A percentile compares a stretch with the other conserved stretches of the same genome.
Evolutionary conservation across 1,140 invertebrate species (phyloP).

Genomic region (Bacillus rossius): DNA sequence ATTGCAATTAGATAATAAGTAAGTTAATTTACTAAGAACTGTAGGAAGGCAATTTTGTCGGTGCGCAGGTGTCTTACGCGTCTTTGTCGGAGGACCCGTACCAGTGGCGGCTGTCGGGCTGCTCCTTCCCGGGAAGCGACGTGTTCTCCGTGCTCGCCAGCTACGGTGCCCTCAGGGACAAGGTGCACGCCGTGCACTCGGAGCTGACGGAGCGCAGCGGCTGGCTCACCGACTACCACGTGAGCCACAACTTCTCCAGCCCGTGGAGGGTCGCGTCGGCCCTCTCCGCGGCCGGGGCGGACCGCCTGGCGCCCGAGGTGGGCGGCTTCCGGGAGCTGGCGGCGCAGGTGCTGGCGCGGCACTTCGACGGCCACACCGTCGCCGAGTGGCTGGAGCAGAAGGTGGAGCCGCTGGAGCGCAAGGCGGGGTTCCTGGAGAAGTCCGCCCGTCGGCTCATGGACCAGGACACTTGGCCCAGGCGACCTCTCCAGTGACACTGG

Average conservation of each 20-base stretch:
- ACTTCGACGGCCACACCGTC: slow-evolving; percentile 13
- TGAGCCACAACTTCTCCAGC: slow-evolving; percentile 41
- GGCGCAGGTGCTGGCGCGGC: slow-evolving; percentile 2
- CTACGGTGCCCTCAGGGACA: slow-evolving; percentile 15
- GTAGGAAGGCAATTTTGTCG: too few species aligned
- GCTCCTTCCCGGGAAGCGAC: slow-evolving; percentile 26
- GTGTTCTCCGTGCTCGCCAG: slow-evolving; percentile 24
- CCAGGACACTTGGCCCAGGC: slow-evolving; percentile 7
- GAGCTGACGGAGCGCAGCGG: slow-evolving; percentile 26
- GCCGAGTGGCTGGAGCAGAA: slow-evolving; percentile 18
- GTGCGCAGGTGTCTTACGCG: too few species aligned
- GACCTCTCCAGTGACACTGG: slow-evolving; percentile 9
- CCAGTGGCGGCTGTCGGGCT: slow-evolving; percentile 18
- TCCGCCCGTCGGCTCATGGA: background rate
- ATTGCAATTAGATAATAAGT: too few species aligned
- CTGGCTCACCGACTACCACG: slow-evolving; percentile 46
- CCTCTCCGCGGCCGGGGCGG: slow-evolving; percentile 20
- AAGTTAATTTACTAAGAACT: too few species aligned
- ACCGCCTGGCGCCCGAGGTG: background rate
- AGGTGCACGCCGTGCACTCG: slow-evolving; percentile 18
- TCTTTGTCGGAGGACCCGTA: slow-evolving; percentile 10
- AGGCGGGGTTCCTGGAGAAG: background rate
- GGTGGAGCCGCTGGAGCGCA: slow-evolving; percentile 6
- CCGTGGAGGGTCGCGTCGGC: slow-evolving; percentile 41
- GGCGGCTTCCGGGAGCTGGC: background rate